phyloP scores from a whole-genome alignment of 2,113 vertebrate species.

The Euleptes europaea region DNA sequence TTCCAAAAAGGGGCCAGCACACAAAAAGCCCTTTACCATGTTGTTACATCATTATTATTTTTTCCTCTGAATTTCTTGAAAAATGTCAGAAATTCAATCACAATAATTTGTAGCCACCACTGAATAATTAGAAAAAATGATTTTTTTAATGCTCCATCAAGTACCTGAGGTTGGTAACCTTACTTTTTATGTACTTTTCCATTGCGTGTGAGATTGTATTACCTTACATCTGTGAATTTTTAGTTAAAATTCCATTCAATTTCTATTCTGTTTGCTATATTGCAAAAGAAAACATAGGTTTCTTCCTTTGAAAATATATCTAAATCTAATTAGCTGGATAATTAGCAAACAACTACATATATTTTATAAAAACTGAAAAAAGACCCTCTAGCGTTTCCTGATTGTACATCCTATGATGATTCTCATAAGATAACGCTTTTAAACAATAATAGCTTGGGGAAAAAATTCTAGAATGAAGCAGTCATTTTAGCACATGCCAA shows the following conservation, averaged over 20 bases:
- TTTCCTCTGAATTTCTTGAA: conserved; percentile 14
- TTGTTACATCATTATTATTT: neutral
- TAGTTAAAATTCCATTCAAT: neutral
- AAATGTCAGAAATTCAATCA: accelerated
- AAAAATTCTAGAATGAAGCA: conserved; percentile 29
- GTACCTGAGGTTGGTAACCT: neutral
- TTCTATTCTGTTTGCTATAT: conserved; percentile 14
- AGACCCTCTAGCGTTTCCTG: neutral
- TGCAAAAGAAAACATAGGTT: accelerated
- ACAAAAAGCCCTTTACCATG: neutral
- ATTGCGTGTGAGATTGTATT: neutral
- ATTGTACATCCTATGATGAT: conserved; percentile 9
- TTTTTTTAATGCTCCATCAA: neutral
- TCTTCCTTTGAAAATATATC: neutral
- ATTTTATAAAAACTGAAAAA: neutral
- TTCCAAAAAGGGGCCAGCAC: neutral
- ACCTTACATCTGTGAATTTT: neutral
- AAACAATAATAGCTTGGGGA: neutral
- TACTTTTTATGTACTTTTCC: conserved; percentile 10
- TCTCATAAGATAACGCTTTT: conserved; percentile 18
- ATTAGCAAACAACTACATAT: neutral
- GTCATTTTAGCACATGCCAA: conserved; percentile 12
- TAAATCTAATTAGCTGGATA: neutral
- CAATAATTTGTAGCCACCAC: neutral
- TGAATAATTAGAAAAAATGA: neutral